These are phyloP conservation scores for Tupiocoris notatus DNA, from an alignment of 2,888 invertebrate genomes.

Conservation along the genomic window DNA sequence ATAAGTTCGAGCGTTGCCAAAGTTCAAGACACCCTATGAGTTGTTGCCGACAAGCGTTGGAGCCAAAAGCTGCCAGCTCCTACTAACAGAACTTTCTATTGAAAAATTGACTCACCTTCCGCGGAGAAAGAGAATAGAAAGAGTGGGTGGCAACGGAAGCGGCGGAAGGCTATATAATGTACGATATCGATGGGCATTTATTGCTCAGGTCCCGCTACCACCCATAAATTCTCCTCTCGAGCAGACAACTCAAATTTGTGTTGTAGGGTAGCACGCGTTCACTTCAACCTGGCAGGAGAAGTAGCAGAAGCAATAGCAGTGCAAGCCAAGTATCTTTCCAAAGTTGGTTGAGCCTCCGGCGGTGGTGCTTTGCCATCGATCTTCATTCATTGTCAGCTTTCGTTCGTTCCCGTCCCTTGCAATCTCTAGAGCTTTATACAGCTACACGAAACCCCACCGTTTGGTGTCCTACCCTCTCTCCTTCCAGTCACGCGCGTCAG, in stretches of 20 bases:
- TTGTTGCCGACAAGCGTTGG: not conserved
- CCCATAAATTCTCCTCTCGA: not conserved
- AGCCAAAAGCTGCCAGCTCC: not conserved
- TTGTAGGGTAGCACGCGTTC: not conserved
- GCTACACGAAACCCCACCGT: not conserved
- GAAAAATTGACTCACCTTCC: not conserved
- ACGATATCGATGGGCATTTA: not conserved
- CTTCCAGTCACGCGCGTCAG: not conserved
- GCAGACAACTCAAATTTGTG: not conserved
- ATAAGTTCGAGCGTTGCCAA: too few relatives aligned
- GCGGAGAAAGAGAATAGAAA: not conserved
- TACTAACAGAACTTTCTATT: not conserved
- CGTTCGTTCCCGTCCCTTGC: too few relatives aligned
- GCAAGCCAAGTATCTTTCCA: not conserved
- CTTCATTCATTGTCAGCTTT: not conserved
- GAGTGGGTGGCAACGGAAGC: not conserved
- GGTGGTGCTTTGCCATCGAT: not conserved
- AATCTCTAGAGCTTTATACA: too few relatives aligned
- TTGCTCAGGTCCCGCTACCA: not conserved
- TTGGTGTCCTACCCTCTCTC: not conserved
- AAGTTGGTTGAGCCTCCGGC: not conserved
- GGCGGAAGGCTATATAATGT: not conserved
- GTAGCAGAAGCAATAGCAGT: too few relatives aligned
- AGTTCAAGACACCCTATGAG: too few relatives aligned
- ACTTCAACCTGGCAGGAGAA: not conserved